Evolutionary conservation across 2,888 invertebrate genomes (phyloP), one percentile per base, ranked within the genome.

Genomic region (Athrips mouffetella): DNA sequence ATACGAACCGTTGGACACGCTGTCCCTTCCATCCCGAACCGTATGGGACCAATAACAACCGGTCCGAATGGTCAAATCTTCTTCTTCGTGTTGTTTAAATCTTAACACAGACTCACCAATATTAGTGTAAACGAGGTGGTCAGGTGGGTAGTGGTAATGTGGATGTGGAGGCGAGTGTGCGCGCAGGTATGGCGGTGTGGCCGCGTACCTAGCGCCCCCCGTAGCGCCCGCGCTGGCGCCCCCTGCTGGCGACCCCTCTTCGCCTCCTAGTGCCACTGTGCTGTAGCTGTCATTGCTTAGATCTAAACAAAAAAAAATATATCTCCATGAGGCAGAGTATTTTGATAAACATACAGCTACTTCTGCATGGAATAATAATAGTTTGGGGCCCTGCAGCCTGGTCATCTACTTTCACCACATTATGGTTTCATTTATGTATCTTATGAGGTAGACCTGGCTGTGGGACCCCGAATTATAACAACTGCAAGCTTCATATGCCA

Each of bases 261-360:
- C 96, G 70, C 95, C 91, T 4, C 94, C 94, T 89, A 95, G 91
- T 70, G 95, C 95, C 55, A 94, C 94, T 8, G 95, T 96, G 60
- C 94, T 95, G 79, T 95, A 96, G 83, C 96, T 96, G 77, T 96
- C 96, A 82, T 96, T 96, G 78, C 94, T 94, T 60, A 96, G 86
- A 87, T 96, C 96, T 52, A 41, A 18, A 52, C 25, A 29, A 46
- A 40, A 47, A n/a, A n/a, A n/a, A n/a, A n/a, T n/a, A n/a, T n/a
- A n/a, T n/a, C n/a, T n/a, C n/a, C n/a, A n/a, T n/a, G n/a, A n/a
- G n/a, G n/a, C n/a, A n/a, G n/a, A n/a, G n/a, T n/a, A n/a, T n/a
- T n/a, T n/a, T n/a, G n/a, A n/a, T n/a, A n/a, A n/a, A n/a, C n/a
- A n/a, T n/a, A n/a, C n/a, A n/a, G n/a, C n/a, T n/a, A n/a, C n/a